These are phyloP conservation scores for Elgaria multicarinata DNA, from an alignment of 2,113 vertebrate species.

Conservation along the genomic window DNA sequence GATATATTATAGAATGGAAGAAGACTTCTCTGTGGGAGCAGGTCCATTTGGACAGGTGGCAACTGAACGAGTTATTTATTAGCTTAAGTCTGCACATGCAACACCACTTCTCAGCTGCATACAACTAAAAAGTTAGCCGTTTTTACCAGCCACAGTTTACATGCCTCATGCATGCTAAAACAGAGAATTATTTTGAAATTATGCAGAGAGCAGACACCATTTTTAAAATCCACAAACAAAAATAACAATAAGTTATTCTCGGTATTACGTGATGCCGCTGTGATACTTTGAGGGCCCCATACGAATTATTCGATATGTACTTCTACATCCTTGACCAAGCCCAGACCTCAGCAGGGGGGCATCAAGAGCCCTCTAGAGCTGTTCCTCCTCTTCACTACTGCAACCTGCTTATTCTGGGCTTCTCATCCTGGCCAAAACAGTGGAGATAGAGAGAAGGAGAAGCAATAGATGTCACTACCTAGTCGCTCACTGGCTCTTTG, in stretches of 20 bases:
- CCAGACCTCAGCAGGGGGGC: too few relatives aligned
- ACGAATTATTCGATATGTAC: neutral
- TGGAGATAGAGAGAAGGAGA: too few relatives aligned
- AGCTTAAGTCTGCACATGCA: neutral
- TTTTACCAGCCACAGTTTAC: neutral
- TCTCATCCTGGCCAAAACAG: neutral
- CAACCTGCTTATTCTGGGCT: too few relatives aligned
- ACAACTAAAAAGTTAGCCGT: neutral
- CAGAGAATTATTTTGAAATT: neutral
- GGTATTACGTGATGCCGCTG: neutral
- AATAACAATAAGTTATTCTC: neutral
- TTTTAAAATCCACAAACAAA: neutral
- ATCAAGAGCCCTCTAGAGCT: too few relatives aligned
- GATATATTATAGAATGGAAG: neutral
- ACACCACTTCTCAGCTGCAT: neutral
- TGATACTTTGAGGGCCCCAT: neutral
- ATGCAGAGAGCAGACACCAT: neutral
- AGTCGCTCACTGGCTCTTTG: too few relatives aligned
- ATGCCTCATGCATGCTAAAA: neutral
- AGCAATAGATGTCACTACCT: too few relatives aligned
- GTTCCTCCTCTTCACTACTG: too few relatives aligned
- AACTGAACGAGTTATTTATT: neutral
- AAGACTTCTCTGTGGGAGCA: neutral
- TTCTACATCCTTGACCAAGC: too few relatives aligned
- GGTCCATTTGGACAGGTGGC: conserved; percentile 11